phyloP scores from a whole-genome alignment of 2,888 invertebrate genomes.

The Drosophila quinaria region DNA sequence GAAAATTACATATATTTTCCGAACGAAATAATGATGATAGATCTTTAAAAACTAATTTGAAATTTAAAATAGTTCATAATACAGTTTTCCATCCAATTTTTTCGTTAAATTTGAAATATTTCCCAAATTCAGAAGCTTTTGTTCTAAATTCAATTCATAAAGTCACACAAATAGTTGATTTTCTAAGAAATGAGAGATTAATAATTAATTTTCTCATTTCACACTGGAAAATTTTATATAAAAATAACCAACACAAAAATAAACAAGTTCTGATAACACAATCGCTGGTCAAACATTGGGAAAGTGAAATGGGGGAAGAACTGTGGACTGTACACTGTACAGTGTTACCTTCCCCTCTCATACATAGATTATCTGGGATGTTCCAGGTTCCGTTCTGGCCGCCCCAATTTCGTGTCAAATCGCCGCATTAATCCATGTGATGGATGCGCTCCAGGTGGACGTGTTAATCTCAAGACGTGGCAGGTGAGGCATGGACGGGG shows the following conservation, averaged over 20 bases:
- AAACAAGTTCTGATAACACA: conserved; percentile 11
- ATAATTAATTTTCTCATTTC: not conserved
- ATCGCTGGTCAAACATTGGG: not conserved
- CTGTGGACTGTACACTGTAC: not conserved
- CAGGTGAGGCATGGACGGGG: conserved; percentile 31
- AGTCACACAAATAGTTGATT: not conserved
- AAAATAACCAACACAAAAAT: not conserved
- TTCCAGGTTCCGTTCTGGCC: conserved; percentile 10
- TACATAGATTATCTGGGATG: not conserved
- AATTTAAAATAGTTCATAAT: no score
- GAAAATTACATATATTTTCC: no score
- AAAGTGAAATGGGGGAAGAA: not conserved
- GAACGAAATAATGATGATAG: no score
- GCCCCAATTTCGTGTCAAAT: conserved; percentile 37
- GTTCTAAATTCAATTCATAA: not conserved
- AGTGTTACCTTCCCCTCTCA: not conserved
- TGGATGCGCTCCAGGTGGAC: conserved; percentile 64
- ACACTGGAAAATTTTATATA: not conserved
- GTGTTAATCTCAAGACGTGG: conserved; percentile 42
- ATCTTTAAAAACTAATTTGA: no score
- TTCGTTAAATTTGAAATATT: no score
- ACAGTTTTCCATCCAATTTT: no score
- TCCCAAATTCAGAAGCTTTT: not conserved
- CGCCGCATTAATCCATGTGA: conserved; percentile 59
- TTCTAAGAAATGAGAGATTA: not conserved